Evolutionary conservation across 2,797 vertebrate species (phyloP).

Genomic region (Selene dorsalis): DNA sequence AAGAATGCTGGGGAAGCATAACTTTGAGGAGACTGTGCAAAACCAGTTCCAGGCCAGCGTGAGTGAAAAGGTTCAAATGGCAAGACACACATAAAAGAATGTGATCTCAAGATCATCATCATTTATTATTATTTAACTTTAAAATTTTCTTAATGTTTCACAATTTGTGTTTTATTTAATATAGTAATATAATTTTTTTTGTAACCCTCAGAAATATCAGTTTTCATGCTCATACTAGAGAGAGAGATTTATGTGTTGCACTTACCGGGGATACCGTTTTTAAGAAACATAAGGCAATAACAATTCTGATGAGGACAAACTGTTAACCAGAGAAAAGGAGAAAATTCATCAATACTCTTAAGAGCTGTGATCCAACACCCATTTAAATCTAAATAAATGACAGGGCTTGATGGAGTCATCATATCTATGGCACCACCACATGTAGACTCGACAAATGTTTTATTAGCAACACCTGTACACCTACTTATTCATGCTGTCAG

Average conservation of each 20-base stretch:
- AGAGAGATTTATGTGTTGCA: slow-evolving; percentile 15
- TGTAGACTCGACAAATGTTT: background rate
- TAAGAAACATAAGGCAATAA: slow-evolving; percentile 49
- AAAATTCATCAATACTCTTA: slow-evolving; percentile 25
- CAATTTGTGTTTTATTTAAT: background rate
- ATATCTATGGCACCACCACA: slow-evolving; percentile 6
- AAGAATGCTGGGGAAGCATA: background rate
- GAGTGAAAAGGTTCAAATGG: too few relatives aligned
- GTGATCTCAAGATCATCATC: too few relatives aligned
- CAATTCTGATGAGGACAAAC: slow-evolving; percentile 37
- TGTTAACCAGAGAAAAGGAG: slow-evolving; percentile 15
- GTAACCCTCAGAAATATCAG: background rate
- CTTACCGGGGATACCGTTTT: slow-evolving; percentile 27
- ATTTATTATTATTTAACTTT: too few relatives aligned
- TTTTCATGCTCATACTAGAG: slow-evolving; percentile 15
- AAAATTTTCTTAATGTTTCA: background rate
- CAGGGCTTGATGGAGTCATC: slow-evolving; percentile 20
- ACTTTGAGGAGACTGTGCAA: background rate
- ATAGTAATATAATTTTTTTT: too few relatives aligned
- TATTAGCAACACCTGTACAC: background rate
- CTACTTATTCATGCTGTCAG: background rate
- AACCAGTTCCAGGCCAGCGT: background rate
- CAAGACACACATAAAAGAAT: background rate
- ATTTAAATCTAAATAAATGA: slow-evolving; percentile 25
- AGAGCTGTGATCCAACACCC: slow-evolving; percentile 9